Percentiles rank a stretch among this genome's conserved stretches.
These are phyloP conservation scores for Streptopelia turtur DNA, from an alignment of 2,797 vertebrate species.

Conservation along the genomic window DNA sequence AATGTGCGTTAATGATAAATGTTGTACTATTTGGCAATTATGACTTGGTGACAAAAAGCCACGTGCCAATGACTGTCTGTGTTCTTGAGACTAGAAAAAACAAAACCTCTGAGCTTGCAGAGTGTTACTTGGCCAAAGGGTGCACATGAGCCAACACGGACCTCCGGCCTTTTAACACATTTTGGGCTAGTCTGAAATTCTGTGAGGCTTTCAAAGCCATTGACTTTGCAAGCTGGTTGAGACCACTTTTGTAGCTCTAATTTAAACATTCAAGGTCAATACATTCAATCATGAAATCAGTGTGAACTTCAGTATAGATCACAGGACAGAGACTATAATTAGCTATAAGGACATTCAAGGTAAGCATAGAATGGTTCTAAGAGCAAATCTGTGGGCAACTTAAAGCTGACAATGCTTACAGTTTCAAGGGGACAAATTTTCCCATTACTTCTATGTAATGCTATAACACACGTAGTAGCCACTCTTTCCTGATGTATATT, in stretches of 20 bases:
- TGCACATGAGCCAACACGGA: not conserved
- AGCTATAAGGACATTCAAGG: not conserved
- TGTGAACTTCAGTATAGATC: not conserved
- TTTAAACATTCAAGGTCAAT: not conserved
- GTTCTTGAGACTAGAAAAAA: not conserved
- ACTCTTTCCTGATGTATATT: not conserved
- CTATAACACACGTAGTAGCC: not conserved
- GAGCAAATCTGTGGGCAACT: not conserved
- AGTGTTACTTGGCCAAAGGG: not conserved
- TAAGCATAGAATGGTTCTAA: not conserved
- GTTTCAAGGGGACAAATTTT: not conserved
- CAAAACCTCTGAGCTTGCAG: not conserved
- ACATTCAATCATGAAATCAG: not conserved
- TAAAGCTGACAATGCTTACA: not conserved
- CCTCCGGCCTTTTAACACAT: not conserved
- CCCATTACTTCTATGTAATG: not conserved
- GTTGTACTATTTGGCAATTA: not conserved
- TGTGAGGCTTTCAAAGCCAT: not conserved
- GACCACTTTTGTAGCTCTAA: not conserved
- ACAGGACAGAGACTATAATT: not conserved
- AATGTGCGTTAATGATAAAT: fast-evolving
- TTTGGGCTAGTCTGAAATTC: not conserved
- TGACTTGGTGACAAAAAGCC: not conserved
- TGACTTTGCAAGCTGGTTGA: not conserved
- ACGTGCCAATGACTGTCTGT: not conserved